Evolutionary conservation across 2,888 invertebrate genomes (phyloP).

Genomic region (Ormyrus pomaceus): DNA sequence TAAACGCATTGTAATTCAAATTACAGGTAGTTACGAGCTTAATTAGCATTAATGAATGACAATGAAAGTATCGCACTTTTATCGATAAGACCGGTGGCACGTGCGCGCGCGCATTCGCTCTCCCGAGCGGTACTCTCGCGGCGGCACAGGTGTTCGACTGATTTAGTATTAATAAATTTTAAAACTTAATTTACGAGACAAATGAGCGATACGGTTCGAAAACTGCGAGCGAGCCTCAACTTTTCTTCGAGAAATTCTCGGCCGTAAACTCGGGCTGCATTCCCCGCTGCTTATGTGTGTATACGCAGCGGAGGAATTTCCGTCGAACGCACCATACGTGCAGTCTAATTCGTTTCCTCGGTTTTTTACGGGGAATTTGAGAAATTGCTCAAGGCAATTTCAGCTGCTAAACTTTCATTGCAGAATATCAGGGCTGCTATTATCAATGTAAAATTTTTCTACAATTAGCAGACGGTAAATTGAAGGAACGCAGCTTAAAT

Average conservation of each 20-base stretch:
- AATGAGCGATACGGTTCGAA: slow-evolving; percentile 20
- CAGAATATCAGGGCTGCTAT: too few relatives aligned
- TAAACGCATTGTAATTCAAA: too few relatives aligned
- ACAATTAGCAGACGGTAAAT: too few relatives aligned
- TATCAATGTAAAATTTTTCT: too few relatives aligned
- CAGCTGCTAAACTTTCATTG: too few relatives aligned
- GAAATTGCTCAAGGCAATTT: too few relatives aligned
- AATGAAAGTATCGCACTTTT: not conserved
- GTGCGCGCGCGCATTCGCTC: too few relatives aligned
- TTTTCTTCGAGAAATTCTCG: slow-evolving; percentile 29
- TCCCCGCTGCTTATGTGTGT: not conserved
- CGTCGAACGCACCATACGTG: not conserved
- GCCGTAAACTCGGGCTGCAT: slow-evolving; percentile 13
- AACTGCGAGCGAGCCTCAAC: not conserved
- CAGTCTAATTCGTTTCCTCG: too few relatives aligned
- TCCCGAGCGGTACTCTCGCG: too few relatives aligned
- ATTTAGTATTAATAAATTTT: slow-evolving; percentile 34
- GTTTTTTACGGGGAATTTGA: too few relatives aligned
- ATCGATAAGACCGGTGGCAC: not conserved
- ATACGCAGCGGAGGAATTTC: not conserved
- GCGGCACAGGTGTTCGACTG: not conserved
- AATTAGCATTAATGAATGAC: not conserved
- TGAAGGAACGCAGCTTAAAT: too few relatives aligned
- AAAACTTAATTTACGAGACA: slow-evolving; percentile 21
- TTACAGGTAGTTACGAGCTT: too few relatives aligned